Evolutionary conservation across 2,797 vertebrate species (phyloP), one percentile per base, ranked within the genome.

Genomic region (Hephaestus fuliginosus): DNA sequence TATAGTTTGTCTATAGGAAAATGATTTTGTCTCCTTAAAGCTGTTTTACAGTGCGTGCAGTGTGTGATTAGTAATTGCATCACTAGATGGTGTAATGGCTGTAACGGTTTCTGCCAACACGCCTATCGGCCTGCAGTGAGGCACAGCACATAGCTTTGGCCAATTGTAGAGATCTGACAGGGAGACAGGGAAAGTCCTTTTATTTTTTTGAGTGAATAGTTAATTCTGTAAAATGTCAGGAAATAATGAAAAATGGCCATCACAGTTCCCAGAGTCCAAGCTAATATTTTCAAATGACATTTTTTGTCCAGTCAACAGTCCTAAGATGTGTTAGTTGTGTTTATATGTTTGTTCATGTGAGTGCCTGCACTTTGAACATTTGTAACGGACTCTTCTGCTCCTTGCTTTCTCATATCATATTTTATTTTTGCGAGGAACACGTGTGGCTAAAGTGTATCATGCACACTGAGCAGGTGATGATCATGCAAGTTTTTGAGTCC

Each of bases 131-230:
- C 20, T 2, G 13, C 25, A 10, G 28, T 4, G 9, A 69, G 15
- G 46, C 39, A 25, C 4, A 22, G 12, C 39, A 14, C 4, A 13
- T 3, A 14, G 8, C 12, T 13, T 36, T 36, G 33, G 4, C 33
- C 33, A 36, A 36, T 36, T 36, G 33, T 36, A 36, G 33, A 36
- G n/a, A 39, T 17, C 8, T 14, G 2, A 53, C 7, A 41, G 9
- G 2, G 11, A 30, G 2, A 53, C 7, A 41, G 9, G 2, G 11
- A 30, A 7, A 48, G 4, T 2, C 1, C 5, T 36, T 0, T 11
- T 48, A 36, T 12, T 30, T 18, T 64, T 20, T 22, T 61, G 1
- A 8, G 0, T 13, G 28, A 20, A 14, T 22, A 1, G 1, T 36
- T 36, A 4, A 36, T 36, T 36, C 33, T 36, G 33, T 36, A 11